A percentile compares a stretch with the other conserved stretches of the same genome.
Evolutionary conservation across 2,888 invertebrate genomes (phyloP).

Genomic region (Caenorhabditis auriculariae): DNA sequence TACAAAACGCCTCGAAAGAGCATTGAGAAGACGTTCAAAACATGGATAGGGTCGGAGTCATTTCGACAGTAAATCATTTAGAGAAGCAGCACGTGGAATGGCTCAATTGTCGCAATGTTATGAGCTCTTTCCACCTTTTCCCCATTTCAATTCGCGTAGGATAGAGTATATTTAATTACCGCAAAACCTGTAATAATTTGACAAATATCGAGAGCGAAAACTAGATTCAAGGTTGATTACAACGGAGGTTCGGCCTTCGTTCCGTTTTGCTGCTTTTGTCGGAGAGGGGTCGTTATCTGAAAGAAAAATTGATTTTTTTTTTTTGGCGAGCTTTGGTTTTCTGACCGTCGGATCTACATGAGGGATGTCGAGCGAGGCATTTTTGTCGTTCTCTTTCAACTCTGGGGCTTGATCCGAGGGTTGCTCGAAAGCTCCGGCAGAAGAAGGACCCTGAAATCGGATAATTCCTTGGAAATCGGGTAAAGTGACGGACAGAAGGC

Average conservation of each 20-base stretch:
- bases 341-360: conserved; percentile 26
- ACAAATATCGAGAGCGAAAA: no score
- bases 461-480: background rate
- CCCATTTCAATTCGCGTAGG: no score
- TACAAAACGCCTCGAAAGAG: no score
- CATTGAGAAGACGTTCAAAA: no score
- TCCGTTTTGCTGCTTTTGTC: conserved; percentile 5
- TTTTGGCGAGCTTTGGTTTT: background rate
- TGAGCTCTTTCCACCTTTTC: no score
- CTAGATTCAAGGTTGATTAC: no score
- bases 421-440: conserved; percentile 27
- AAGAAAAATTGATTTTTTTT: conserved; percentile 1
- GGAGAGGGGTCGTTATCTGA: conserved; percentile 22
- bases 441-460: conserved; percentile 24
- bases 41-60: no score
- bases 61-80: no score
- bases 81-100: no score
- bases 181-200: no score
- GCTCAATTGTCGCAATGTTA: no score
- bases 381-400: background rate
- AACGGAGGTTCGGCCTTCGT: conserved; percentile 12
- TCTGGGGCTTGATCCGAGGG: background rate
- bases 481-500: conserved; percentile 12
- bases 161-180: no score
- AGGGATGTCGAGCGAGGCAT: conserved; percentile 24